Conservation (phyloP, 2,888 invertebrate genomes). For the Tenthredo livida region DNA sequence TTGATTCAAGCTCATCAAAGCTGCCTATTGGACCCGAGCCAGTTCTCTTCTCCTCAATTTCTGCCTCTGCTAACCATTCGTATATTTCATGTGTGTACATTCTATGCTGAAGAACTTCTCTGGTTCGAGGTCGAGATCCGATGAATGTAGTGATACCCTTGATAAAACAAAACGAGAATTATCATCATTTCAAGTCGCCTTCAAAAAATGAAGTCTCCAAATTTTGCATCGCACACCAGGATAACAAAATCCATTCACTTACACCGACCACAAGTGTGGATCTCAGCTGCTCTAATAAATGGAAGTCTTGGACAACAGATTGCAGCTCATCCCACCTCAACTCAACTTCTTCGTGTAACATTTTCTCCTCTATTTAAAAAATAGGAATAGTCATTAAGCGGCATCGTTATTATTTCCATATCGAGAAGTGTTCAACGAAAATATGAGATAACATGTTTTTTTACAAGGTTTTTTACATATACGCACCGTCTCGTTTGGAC, state of each 20-base stretch:
- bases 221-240: neutral
- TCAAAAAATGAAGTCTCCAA: neutral
- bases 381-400: too few species aligned
- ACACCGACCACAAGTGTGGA: conserved; percentile 79
- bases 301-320: conserved; percentile 80
- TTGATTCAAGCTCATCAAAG: conserved; percentile 65
- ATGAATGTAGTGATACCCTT: conserved; percentile 85
- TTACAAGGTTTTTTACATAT: conserved; percentile 20
- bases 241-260: conserved; percentile 65
- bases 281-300: conserved; percentile 79
- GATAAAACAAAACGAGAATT: conserved; percentile 70
- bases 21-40: conserved; percentile 59
- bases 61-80: conserved; percentile 87
- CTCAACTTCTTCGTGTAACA: conserved; percentile 87
- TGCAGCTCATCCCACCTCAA: conserved; percentile 86
- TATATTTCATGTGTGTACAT: conserved; percentile 89
- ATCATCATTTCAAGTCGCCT: conserved; percentile 19
- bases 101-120: conserved; percentile 87
- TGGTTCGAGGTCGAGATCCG: conserved; percentile 87
- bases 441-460: conserved; percentile 38
- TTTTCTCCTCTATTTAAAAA: conserved; percentile 84
- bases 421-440: conserved; percentile 50
- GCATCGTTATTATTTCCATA: neutral
- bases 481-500: conserved; percentile 86
- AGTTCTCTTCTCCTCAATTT: conserved; percentile 79